Base-by-base conservation (phyloP, 2,888 invertebrate genomes). In the Clostera curtula region DNA sequence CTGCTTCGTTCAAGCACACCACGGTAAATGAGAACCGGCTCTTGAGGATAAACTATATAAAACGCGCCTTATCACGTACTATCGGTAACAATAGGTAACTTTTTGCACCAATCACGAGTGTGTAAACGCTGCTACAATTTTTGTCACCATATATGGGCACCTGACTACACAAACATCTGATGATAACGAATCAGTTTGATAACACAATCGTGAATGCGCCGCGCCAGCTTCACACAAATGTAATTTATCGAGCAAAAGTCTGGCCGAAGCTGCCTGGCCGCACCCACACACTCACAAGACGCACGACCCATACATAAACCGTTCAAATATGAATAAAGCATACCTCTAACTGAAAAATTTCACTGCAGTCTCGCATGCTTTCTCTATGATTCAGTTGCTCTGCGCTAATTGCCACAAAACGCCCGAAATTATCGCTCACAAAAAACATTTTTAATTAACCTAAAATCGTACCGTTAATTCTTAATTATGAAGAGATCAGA, bases 81-180 rank as follows among this genome's bases (percentile, higher is more conserved):
- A 85, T 82, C 77, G 70, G 63, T 61, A 62, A 62, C 63, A 67
- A 57, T 65, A n/a, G n/a, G 65, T 62, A 61, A n/a, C n/a, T n/a
- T 64, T 67, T 64, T 72, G 85, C 76, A 69, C 90, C 90, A 90
- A 90, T 90, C 82, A 86, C 77, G 71, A 79, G 80, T 86, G 87
- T 51, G 48, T 49, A 62, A 75, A 69, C 79, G 80, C 86, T 87
- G 61, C 56, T 56, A 67, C 64, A 74, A 66, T 69, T 75, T 77
- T 77, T 88, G 89, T 90, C 87, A 89, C 91, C 91, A 89, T 91
- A 91, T 91, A 91, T 88, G 91, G 91, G 82, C 57, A 62, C 56
- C 56, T 49, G 53, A 56, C 47, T 49, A 51, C 61, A 52, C 59
- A 55, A 42, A 52, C 57, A 65, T 60, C 62, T 53, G 46, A 34